phyloP scores from a whole-genome alignment of 2,888 invertebrate genomes.

The Drosophila conformis region DNA sequence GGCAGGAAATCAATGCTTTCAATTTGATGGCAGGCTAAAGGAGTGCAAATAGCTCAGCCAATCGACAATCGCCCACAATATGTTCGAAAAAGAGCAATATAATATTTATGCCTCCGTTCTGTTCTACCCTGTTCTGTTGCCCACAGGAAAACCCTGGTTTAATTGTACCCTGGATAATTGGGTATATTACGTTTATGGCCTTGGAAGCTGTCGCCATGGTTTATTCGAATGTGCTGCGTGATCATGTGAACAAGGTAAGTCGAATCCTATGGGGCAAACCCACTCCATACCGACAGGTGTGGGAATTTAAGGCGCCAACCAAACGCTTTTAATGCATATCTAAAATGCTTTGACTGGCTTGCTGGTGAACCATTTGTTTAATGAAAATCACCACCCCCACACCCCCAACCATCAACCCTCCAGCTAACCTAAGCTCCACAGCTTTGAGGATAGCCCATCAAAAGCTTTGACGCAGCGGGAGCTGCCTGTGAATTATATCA shows the following conservation, averaged over 20 bases:
- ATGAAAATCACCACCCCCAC: constrained; percentile 50
- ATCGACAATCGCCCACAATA: neutral
- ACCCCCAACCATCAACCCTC: neutral
- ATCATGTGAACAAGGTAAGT: constrained; percentile 92
- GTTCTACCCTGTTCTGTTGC: constrained; percentile 31
- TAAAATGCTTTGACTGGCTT: constrained; percentile 29
- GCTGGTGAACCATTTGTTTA: constrained; percentile 58
- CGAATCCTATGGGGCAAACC: constrained; percentile 21
- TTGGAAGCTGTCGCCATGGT: constrained; percentile 93
- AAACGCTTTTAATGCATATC: constrained; percentile 66
- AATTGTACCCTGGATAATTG: constrained; percentile 92
- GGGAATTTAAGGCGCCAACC: constrained; percentile 15
- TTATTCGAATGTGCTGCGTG: constrained; percentile 92
- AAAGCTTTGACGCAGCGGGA: constrained; percentile 35
- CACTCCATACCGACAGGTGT: neutral
- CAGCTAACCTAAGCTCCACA: neutral
- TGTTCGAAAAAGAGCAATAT: constrained; percentile 15
- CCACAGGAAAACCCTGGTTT: constrained; percentile 90
- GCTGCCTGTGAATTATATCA: constrained; percentile 46
- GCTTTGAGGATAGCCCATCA: constrained; percentile 27
- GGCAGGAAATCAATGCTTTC: constrained; percentile 62
- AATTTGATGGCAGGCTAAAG: constrained; percentile 48
- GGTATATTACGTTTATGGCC: constrained; percentile 92
- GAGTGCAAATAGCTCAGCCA: constrained; percentile 42
- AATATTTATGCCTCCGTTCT: constrained; percentile 37